phyloP scores from a whole-genome alignment of 2,113 vertebrate genomes.

The Barnardius zonarius region DNA sequence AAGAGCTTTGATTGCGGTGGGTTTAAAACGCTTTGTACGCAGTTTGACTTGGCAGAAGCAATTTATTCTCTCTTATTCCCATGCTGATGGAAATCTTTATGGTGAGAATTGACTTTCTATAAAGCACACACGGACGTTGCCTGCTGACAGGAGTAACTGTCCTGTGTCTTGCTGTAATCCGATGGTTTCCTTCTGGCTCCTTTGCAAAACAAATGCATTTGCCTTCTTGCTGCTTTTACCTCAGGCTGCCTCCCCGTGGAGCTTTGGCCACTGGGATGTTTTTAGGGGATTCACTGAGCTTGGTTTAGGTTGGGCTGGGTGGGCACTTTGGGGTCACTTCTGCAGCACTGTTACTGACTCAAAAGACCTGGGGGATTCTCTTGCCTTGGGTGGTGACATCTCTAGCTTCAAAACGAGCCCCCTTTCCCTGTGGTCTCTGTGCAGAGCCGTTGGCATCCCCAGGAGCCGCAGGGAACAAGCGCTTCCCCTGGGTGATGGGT shows the following conservation, averaged over 20 bases:
- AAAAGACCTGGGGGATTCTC: not conserved
- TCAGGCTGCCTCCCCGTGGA: not conserved
- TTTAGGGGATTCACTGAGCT: not conserved
- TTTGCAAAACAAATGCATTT: not conserved
- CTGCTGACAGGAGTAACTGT: not conserved
- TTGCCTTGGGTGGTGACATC: not conserved
- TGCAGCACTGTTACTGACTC: not conserved
- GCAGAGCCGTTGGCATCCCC: accelerated
- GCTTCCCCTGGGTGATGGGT: not conserved
- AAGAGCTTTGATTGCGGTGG: not conserved
- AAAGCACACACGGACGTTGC: accelerated
- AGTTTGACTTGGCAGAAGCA: not conserved
- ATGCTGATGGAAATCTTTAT: not conserved
- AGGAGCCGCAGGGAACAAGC: not conserved
- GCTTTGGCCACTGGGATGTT: not conserved
- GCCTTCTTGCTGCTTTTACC: not conserved
- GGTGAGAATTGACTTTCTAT: not conserved
- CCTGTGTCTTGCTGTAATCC: not conserved
- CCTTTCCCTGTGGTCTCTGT: not conserved
- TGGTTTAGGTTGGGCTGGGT: not conserved
- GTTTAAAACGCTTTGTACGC: not conserved
- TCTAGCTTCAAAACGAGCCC: not conserved
- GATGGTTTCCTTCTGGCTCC: not conserved
- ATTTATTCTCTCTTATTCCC: not conserved
- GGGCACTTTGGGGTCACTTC: not conserved